Percentiles rank a stretch among this genome's conserved stretches.
Evolutionary conservation across 1,140 invertebrate species (phyloP).

Genomic region (Camponotus floridanus): DNA sequence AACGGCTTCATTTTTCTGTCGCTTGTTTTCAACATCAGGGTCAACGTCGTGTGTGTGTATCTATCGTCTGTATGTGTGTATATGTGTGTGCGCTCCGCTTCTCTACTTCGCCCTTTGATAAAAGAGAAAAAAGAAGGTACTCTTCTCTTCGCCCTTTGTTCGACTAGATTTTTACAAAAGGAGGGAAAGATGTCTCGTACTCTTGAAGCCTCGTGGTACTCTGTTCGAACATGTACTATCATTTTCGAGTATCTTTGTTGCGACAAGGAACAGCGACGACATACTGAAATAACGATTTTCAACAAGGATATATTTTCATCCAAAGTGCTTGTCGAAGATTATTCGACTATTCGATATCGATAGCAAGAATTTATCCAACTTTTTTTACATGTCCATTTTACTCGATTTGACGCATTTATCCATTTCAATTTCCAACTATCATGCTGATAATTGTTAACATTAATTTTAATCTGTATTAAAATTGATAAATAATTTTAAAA

Average conservation of each 20-base stretch:
- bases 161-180: constrained; percentile 46
- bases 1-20: constrained; percentile 74
- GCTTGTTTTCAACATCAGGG: constrained; percentile 65
- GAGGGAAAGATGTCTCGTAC: constrained; percentile 15
- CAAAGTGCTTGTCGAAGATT: constrained; percentile 29
- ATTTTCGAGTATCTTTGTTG: constrained; percentile 37
- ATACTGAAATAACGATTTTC: constrained; percentile 50
- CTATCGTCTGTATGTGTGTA: not conserved
- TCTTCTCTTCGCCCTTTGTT: constrained; percentile 34
- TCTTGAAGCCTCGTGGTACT: not conserved
- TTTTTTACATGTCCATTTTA: not conserved
- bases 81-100: not conserved
- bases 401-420: not conserved
- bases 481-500: constrained; percentile 1
- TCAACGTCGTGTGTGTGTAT: constrained; percentile 25
- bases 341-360: constrained; percentile 38
- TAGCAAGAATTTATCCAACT: constrained; percentile 25
- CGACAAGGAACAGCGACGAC: constrained; percentile 55
- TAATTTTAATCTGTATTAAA: not conserved
- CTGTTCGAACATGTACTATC: constrained; percentile 55
- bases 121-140: constrained; percentile 29
- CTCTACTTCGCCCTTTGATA: not conserved
- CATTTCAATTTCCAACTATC: not conserved
- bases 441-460: not conserved
- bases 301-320: constrained; percentile 43